phyloP scores from a whole-genome alignment of 37 sponge, comb jelly and placozoan species.

The Aplysina aerophoba region DNA sequence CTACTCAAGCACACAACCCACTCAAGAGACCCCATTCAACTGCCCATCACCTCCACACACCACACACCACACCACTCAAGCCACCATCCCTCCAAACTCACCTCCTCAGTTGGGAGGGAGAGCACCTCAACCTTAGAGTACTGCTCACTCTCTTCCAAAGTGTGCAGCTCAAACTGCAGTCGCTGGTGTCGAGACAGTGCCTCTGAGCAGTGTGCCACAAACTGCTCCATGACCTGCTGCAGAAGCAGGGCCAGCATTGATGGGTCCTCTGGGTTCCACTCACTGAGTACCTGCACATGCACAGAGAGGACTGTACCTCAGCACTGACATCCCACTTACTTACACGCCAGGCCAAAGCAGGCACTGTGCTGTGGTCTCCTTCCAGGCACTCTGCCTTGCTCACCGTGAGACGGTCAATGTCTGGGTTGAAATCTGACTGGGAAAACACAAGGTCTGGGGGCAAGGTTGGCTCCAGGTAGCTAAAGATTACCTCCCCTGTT shows the following conservation, averaged over 20 bases:
- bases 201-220: slow-evolving; percentile 37
- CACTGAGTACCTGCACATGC: not conserved
- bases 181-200: slow-evolving; percentile 43
- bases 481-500: slow-evolving; percentile 87
- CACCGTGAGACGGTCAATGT: slow-evolving; percentile 65
- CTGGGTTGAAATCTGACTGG: slow-evolving; percentile 62
- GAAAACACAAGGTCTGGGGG: slow-evolving; percentile 83
- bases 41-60: slow-evolving; percentile 14
- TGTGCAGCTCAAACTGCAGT: slow-evolving; percentile 68
- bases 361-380: not conserved
- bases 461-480: slow-evolving; percentile 45
- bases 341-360: too few relatives aligned
- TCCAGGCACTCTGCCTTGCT: not conserved
- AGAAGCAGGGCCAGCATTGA: slow-evolving; percentile 37
- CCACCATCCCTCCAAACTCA: slow-evolving; percentile 5
- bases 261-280: slow-evolving; percentile 49
- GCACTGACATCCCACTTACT: not conserved
- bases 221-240: slow-evolving; percentile 66
- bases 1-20: too few relatives aligned
- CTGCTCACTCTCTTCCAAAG: slow-evolving; percentile 38
- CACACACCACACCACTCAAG: slow-evolving; percentile 38
- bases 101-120: not conserved
- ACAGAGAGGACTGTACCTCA: slow-evolving; percentile 16
- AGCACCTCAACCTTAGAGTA: slow-evolving; percentile 14
- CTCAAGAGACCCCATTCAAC: too few relatives aligned